phyloP scores from a whole-genome alignment of 2,113 vertebrate species.

The Natator depressus region DNA sequence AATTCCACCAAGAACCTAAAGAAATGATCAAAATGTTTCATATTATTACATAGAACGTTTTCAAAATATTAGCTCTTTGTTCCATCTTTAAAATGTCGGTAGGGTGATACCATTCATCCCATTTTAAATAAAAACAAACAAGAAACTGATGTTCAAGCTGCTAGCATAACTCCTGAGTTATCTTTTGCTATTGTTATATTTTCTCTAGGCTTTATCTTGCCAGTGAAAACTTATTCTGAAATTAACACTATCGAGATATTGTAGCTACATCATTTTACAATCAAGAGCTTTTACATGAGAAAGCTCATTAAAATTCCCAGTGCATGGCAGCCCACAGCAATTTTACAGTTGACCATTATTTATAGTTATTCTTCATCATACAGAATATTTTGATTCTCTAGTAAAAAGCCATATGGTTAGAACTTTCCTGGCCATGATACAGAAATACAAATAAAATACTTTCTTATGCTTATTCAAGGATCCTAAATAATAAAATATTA shows the following conservation, averaged over 20 bases:
- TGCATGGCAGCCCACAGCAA: neutral
- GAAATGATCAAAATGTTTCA: constrained; percentile 49
- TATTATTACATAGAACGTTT: constrained; percentile 39
- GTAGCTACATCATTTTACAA: neutral
- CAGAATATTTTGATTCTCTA: neutral
- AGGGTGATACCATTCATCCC: neutral
- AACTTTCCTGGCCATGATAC: neutral
- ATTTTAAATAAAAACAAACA: constrained; percentile 29
- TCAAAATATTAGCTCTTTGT: neutral
- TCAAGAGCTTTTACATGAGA: neutral
- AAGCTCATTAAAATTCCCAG: neutral
- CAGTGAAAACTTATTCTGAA: neutral
- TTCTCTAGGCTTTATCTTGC: neutral
- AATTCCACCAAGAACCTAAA: constrained; percentile 97
- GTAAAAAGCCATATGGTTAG: neutral
- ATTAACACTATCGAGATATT: neutral
- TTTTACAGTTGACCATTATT: neutral
- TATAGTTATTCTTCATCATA: neutral
- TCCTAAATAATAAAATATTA: neutral
- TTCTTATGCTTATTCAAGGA: neutral
- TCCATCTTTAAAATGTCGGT: neutral
- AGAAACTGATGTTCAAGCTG: neutral
- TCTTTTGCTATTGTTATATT: neutral
- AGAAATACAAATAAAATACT: constrained; percentile 10
- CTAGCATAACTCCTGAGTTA: neutral